Evolutionary conservation across 2,797 vertebrate species (phyloP).

Genomic region (Tadarida brasiliensis): DNA sequence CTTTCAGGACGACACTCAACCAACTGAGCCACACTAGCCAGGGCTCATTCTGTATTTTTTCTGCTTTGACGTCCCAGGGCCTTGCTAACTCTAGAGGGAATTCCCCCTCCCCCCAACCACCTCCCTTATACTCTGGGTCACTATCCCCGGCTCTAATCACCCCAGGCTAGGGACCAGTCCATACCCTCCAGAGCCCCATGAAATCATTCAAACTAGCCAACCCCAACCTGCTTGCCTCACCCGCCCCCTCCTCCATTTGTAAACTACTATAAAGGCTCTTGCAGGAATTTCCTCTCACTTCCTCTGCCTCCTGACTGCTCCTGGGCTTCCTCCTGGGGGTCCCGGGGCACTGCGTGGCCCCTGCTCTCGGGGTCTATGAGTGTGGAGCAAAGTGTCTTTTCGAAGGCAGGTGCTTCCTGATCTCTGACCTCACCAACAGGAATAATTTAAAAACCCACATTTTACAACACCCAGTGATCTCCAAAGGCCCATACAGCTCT

Average conservation of each 20-base stretch:
- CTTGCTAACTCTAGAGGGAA: background rate
- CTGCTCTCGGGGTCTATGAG: background rate
- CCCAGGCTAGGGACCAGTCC: background rate
- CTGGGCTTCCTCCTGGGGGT: background rate
- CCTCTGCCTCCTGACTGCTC: background rate
- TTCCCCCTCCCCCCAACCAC: accelerated
- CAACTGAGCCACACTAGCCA: too few species aligned
- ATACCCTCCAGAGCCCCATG: background rate
- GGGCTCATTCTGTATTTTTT: background rate
- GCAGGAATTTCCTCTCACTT: background rate
- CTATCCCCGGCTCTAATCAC: background rate
- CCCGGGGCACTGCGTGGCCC: background rate
- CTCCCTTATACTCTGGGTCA: background rate
- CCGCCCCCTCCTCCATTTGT: background rate
- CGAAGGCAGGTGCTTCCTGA: background rate
- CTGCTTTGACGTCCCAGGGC: background rate
- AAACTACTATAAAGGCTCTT: background rate
- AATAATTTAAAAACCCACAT: background rate
- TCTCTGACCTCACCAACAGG: background rate
- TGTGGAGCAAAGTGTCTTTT: background rate
- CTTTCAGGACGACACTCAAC: too few species aligned
- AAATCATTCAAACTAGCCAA: background rate
- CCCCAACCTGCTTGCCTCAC: too few species aligned
- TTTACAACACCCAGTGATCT: background rate
- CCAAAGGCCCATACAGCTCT: background rate